phyloP scores from a whole-genome alignment of 2,888 invertebrate species.

The Aelia acuminata region DNA sequence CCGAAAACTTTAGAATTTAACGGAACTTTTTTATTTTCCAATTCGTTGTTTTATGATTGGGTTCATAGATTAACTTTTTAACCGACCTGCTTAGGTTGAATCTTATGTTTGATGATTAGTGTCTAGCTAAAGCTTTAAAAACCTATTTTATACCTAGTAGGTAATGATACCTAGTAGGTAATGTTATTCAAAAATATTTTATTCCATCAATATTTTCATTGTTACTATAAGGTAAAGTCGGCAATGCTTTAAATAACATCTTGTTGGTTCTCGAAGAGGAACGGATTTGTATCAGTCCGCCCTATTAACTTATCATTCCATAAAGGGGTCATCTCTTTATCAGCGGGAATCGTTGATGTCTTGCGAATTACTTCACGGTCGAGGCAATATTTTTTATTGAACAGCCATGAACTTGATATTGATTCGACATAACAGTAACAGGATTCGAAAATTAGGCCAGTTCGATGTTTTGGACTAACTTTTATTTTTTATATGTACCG shows the following conservation, averaged over 20 bases:
- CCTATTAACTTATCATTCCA: background rate
- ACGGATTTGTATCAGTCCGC: background rate
- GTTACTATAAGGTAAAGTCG: background rate
- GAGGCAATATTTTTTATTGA: background rate
- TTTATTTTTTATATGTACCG: too few relatives aligned
- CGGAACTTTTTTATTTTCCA: too few relatives aligned
- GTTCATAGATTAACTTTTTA: too few relatives aligned
- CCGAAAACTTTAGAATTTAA: too few relatives aligned
- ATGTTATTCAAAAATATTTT: too few relatives aligned
- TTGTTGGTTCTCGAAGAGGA: background rate
- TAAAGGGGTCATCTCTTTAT: background rate
- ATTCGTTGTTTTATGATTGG: too few relatives aligned
- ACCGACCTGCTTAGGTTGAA: too few relatives aligned
- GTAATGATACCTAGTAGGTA: too few relatives aligned
- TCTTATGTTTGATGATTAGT: too few relatives aligned
- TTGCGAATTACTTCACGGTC: background rate
- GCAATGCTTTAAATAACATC: background rate
- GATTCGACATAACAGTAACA: background rate
- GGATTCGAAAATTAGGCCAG: background rate
- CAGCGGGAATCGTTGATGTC: background rate
- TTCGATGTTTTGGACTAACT: background rate
- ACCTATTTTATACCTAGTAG: too few relatives aligned
- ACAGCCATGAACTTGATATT: background rate
- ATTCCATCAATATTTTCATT: too few relatives aligned
- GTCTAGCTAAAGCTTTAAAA: too few relatives aligned